phyloP scores from a whole-genome alignment of 2,797 vertebrate genomes.

The Neomorphus geoffroyi region DNA sequence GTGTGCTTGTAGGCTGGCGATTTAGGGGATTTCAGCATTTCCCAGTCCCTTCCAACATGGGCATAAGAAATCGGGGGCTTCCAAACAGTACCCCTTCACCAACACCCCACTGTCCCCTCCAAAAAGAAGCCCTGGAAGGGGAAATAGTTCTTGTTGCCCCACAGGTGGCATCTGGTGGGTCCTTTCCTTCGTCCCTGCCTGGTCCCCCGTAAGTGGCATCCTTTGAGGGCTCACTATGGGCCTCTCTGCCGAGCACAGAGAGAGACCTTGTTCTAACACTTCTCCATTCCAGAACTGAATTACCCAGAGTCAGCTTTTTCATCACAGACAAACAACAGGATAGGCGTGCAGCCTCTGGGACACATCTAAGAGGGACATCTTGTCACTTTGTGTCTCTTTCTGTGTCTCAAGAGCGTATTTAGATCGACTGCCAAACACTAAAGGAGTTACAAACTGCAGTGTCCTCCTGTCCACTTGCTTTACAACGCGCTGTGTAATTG shows the following conservation, averaged over 20 bases:
- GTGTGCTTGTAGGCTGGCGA: too few species aligned
- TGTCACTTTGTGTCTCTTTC: neutral
- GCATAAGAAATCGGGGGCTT: neutral
- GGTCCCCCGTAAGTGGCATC: too few species aligned
- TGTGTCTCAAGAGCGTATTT: neutral
- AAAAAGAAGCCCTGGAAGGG: neutral
- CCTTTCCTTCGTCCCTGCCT: neutral
- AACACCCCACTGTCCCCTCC: accelerated
- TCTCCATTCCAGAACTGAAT: neutral
- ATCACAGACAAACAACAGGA: neutral
- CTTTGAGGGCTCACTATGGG: neutral
- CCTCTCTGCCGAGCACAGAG: neutral
- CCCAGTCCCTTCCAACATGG: neutral
- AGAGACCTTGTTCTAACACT: neutral
- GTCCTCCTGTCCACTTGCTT: neutral
- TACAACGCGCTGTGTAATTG: neutral
- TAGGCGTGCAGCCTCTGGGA: neutral
- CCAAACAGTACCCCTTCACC: neutral
- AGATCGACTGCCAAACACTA: neutral
- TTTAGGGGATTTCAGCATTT: neutral
- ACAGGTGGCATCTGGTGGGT: accelerated
- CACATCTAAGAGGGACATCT: neutral
- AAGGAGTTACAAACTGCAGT: neutral
- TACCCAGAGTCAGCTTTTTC: neutral
- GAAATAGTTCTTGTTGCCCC: neutral